Percentiles rank a stretch among this genome's conserved stretches.
phyloP scores from a whole-genome alignment of 2,797 vertebrate genomes.

The Nasua narica region DNA sequence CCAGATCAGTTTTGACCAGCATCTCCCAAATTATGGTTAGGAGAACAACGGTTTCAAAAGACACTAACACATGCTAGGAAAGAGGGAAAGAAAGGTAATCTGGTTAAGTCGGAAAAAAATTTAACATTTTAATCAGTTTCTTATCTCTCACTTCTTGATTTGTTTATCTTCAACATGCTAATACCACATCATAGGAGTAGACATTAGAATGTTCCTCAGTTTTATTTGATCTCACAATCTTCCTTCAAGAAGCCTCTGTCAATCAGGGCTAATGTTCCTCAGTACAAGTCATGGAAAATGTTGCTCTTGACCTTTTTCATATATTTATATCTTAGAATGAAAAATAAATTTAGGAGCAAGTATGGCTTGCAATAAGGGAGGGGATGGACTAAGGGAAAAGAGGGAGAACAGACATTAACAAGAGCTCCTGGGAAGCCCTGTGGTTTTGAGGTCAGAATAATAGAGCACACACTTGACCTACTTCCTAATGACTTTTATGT shows the following conservation, averaged over 20 bases:
- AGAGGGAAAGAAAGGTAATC: background rate
- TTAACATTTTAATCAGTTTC: background rate
- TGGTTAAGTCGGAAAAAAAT: background rate
- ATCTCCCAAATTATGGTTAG: background rate
- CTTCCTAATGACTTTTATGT: background rate
- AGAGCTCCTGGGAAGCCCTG: background rate
- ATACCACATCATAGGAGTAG: too few species aligned
- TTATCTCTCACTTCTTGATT: background rate
- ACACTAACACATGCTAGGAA: background rate
- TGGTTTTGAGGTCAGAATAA: background rate
- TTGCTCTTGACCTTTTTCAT: background rate
- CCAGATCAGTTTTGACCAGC: background rate
- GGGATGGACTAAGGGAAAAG: background rate
- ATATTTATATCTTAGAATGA: background rate
- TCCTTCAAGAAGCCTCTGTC: background rate
- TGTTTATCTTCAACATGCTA: background rate
- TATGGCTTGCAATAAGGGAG: background rate
- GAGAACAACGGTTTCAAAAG: background rate
- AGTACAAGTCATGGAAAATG: background rate
- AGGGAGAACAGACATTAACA: too few species aligned
- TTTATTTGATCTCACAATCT: background rate
- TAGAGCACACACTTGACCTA: background rate
- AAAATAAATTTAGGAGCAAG: background rate
- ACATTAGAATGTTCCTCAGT: background rate
- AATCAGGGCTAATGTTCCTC: background rate